Percentiles rank a stretch among this genome's conserved stretches.
phyloP scores from a whole-genome alignment of 2,888 invertebrate genomes.

The Eurytoma adleriae region DNA sequence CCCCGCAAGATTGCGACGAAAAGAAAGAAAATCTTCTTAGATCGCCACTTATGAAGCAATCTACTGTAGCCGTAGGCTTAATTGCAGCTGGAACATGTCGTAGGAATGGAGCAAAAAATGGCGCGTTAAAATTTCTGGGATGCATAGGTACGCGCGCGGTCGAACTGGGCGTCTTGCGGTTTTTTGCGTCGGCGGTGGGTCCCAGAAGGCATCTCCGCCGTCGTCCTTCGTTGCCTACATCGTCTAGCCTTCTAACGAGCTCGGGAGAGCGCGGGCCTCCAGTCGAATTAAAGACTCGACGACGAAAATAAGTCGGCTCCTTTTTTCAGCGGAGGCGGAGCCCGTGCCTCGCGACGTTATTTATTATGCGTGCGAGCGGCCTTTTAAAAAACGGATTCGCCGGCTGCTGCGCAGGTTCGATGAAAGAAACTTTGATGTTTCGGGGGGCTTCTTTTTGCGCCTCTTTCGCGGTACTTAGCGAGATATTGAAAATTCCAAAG shows the following conservation, averaged over 20 bases:
- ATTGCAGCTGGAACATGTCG: no score
- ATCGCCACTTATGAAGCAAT: no score
- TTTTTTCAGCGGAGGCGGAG: not conserved
- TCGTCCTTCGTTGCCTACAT: slow-evolving; percentile 17
- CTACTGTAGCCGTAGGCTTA: not conserved
- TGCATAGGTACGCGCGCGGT: no score
- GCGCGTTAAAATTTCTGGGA: no score
- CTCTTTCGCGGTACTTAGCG: not conserved
- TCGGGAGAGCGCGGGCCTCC: no score
- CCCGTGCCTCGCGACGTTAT: slow-evolving; percentile 32
- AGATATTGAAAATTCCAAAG: no score
- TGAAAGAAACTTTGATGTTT: slow-evolving; percentile 4
- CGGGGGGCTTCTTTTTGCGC: not conserved
- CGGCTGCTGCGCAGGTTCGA: not conserved
- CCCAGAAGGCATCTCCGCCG: not conserved
- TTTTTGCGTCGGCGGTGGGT: slow-evolving; percentile 12
- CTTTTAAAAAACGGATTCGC: slow-evolving; percentile 33
- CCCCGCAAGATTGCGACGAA: no score
- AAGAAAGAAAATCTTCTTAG: no score
- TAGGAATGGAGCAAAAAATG: no score
- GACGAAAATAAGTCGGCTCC: slow-evolving; percentile 22
- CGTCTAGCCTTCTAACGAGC: slow-evolving; percentile 51
- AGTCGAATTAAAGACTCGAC: slow-evolving; percentile 29
- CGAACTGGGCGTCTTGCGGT: no score
- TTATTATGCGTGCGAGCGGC: slow-evolving; percentile 39